Evolutionary conservation across 2,113 vertebrate species (phyloP), one percentile per base, ranked within the genome.

Genomic region (Thalassoma bifasciatum): DNA sequence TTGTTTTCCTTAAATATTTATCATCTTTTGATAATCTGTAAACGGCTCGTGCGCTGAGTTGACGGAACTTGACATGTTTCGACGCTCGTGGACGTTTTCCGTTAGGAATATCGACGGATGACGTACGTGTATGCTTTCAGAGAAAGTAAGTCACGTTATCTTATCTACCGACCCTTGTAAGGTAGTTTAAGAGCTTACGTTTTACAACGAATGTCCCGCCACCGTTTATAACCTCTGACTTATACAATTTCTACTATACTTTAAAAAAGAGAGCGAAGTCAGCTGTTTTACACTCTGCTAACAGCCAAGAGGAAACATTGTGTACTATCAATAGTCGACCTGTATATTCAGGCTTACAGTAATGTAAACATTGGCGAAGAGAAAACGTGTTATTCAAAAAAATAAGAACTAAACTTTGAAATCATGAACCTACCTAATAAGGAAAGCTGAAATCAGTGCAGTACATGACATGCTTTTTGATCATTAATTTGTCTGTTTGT

Each of bases 131-230:
- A 53, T 26, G 23, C 24, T 66, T 36, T 44, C 17, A 36, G 61
- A 54, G 17, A 44, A 78, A 77, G 86, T 88, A 62, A 89, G 82
- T 88, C 2, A n/a, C 46, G 46, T 49, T 21, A 74, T 58, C 2
- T 21, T 4, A 5, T 52, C 22, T 37, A 5, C n/a, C n/a, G 14
- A 16, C 1, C 22, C 30, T 42, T 13, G 1, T 62, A 57, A 26
- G 10, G 2, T 58, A 47, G 38, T 19, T 0, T 14, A n/a, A 49
- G 7, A 19, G n/a, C 17, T 12, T 16, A 17, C 11, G 7, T n/a
- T 10, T 10, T 22, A 12, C 24, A 4, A 30, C 46, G 1, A 53
- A 49, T 76, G n/a, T 19, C 23, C 10, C 68, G 49, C 19, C 22
- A 47, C 17, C 8, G 44, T 1, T 14, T 13, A 44, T 8, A 17